Base-by-base conservation (phyloP, 2,797 vertebrate genomes). In the Tolypeutes matacus region DNA sequence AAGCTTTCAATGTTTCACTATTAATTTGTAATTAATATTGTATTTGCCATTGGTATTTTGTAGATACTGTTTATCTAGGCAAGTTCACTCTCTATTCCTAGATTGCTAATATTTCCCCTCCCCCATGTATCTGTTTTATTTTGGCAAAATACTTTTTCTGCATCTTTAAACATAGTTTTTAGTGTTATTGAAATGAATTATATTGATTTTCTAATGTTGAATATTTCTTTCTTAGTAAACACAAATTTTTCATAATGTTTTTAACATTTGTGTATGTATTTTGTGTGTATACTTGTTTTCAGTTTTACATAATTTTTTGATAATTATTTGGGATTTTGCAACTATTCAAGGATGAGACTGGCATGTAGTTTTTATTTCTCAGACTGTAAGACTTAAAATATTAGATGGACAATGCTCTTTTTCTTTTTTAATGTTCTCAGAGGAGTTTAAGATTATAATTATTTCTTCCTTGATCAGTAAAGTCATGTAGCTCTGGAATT, bases 381-480 rank as follows among this genome's bases (percentile, higher is more conserved):
- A 75, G 25, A 56, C 25, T 91, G 13, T 64, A 64, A 92, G 3
- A 5, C 29, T 39, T 91, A 39, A 58, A 86, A 85, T 86, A 39
- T 49, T 46, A 73, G n/a, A 62, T 83, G 18, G 29, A 23, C 29
- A 51, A 12, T 56, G 14, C 7, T 69, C 5, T 14, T 75, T 12
- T n/a, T n/a, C 13, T n/a, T 91, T 34, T 72, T 51, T 56, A 7
- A 39, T 62, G 7, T 51, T 90, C 62, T 87, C 62, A 34, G 60
- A 25, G 84, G 49, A 67, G 12, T 27, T 94, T 80, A 49, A 56
- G 39, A 67, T 70, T 39, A 31, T 70, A 70, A 78, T 23, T 25
- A 46, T 88, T 72, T 29, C 25, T 77, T 86, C 64, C 39, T 86
- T 77, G 36, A 86, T 95, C 56, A 73, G 49, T 90, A 81, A 86